A percentile compares a stretch with the other conserved stretches of the same genome.
Evolutionary conservation across 2,113 vertebrate genomes (phyloP).

Genomic region (Gambusia affinis): DNA sequence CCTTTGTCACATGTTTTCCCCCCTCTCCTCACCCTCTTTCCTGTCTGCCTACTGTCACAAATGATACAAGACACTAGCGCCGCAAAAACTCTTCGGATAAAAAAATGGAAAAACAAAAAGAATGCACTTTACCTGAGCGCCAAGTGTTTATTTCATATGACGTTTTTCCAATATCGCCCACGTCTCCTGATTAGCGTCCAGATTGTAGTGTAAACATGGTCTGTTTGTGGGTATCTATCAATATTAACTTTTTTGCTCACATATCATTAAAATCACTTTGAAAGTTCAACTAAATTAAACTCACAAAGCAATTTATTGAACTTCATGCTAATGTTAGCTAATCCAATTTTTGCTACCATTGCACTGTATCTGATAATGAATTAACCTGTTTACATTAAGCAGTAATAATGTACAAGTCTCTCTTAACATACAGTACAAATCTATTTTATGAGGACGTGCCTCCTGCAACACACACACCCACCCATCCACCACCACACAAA

Average conservation of each 20-base stretch:
- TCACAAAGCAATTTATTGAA: too few relatives aligned
- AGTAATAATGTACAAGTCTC: neutral
- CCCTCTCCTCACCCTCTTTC: too few relatives aligned
- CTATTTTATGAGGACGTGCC: neutral
- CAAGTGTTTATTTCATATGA: neutral
- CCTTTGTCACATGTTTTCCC: too few relatives aligned
- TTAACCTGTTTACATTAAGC: neutral
- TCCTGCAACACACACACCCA: neutral
- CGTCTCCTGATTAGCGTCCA: neutral
- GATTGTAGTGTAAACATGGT: neutral
- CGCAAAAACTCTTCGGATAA: too few relatives aligned
- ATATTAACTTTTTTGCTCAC: neutral
- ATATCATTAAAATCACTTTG: neutral
- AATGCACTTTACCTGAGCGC: neutral
- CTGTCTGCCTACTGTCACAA: too few relatives aligned
- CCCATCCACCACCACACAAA: too few relatives aligned
- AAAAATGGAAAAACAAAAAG: too few relatives aligned
- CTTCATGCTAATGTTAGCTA: too few relatives aligned
- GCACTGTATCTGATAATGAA: neutral
- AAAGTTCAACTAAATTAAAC: too few relatives aligned
- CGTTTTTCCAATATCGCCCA: neutral
- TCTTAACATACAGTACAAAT: neutral
- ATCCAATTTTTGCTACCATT: neutral
- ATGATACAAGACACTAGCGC: too few relatives aligned
- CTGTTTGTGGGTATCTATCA: neutral